phyloP scores from a whole-genome alignment of 2,797 vertebrate genomes.

The Triplophysa yarkandensis region DNA sequence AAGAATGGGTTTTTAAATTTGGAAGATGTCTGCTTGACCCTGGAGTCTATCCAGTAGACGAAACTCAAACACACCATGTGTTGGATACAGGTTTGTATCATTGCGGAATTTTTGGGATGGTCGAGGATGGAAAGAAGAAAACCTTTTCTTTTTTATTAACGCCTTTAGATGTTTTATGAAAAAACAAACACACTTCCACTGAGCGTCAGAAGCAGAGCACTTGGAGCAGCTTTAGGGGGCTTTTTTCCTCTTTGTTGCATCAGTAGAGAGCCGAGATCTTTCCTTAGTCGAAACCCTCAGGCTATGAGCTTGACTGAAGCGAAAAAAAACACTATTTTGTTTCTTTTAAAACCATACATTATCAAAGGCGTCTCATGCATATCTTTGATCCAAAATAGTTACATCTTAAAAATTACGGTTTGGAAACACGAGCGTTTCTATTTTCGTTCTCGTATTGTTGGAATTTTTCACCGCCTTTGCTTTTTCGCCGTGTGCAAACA shows the following conservation, averaged over 20 bases:
- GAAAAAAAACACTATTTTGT: constrained; percentile 51
- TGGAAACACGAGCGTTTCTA: constrained; percentile 7
- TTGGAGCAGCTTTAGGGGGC: constrained; percentile 45
- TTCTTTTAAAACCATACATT: constrained; percentile 45
- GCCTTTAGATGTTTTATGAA: constrained; percentile 42
- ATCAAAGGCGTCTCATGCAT: constrained; percentile 32
- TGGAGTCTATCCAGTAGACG: constrained; percentile 5
- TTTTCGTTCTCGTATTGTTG: constrained; percentile 20
- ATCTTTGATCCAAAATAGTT: constrained; percentile 48
- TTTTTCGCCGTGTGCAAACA: background rate
- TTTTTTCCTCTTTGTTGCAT: constrained; percentile 52
- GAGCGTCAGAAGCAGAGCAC: constrained; percentile 30
- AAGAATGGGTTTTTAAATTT: background rate
- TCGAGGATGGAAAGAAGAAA: constrained; percentile 27
- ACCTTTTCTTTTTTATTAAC: constrained; percentile 33
- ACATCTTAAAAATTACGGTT: constrained; percentile 50
- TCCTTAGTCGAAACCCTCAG: constrained; percentile 48
- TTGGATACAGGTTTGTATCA: constrained; percentile 4
- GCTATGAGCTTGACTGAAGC: constrained; percentile 53
- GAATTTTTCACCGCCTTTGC: constrained; percentile 19
- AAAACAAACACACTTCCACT: constrained; percentile 39
- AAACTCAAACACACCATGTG: no score
- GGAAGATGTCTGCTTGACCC: no score
- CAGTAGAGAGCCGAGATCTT: constrained; percentile 44
- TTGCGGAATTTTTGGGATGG: constrained; percentile 16